Conservation (phyloP, 2,888 invertebrate species). For the Lathronympha strigana region DNA sequence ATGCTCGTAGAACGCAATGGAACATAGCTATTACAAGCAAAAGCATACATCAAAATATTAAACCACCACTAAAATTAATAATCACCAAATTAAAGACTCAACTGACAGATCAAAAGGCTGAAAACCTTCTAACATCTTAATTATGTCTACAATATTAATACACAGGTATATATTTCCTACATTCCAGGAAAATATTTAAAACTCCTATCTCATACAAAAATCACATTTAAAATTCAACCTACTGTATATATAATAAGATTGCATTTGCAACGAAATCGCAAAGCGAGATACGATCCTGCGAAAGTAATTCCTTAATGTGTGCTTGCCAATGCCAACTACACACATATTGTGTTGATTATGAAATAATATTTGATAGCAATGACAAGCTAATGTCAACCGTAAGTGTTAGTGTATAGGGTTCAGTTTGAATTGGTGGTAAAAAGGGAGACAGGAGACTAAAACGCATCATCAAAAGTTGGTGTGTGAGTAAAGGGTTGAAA, state of each 20-base stretch:
- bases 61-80: slow-evolving; percentile 48
- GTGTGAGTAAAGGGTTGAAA: slow-evolving; percentile 44
- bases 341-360: slow-evolving; percentile 35
- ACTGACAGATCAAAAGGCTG: slow-evolving; percentile 55
- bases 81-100: slow-evolving; percentile 53
- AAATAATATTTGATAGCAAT: slow-evolving; percentile 24
- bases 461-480: slow-evolving; percentile 15
- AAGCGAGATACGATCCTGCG: background rate
- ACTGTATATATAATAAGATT: background rate
- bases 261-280: background rate
- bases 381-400: background rate
- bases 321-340: slow-evolving; percentile 24
- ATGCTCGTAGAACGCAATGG: background rate
- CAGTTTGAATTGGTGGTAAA: background rate
- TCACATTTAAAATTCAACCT: background rate
- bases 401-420: background rate
- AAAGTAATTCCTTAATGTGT: slow-evolving; percentile 3
- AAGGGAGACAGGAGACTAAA: background rate
- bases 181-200: background rate
- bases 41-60: slow-evolving; percentile 10
- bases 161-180: slow-evolving; percentile 18
- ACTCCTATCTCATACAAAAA: background rate
- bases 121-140: slow-evolving; percentile 44
- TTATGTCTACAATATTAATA: slow-evolving; percentile 35
- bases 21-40: background rate